phyloP scores from a whole-genome alignment of 1,140 invertebrate genomes.

The Pristionchus pacificus region DNA sequence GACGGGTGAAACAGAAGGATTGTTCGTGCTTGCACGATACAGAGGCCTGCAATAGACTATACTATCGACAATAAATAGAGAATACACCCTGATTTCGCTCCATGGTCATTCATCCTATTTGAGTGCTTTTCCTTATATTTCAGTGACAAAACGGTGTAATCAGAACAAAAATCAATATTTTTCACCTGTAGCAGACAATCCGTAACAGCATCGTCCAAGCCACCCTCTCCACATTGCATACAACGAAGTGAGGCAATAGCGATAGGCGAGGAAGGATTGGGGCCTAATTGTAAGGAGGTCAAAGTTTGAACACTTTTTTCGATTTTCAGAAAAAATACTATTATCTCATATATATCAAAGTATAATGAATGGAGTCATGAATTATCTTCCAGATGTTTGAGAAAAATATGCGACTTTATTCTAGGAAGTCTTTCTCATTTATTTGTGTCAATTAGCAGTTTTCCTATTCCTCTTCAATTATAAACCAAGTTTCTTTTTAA shows the following conservation, averaged over 20 bases:
- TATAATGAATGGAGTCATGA: too few relatives aligned
- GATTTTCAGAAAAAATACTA: neutral
- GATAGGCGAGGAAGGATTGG: constrained; percentile 1
- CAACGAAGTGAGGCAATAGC: constrained; percentile 24
- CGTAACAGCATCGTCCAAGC: constrained; percentile 12
- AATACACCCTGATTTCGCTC: too few relatives aligned
- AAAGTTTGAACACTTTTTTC: constrained; percentile 4
- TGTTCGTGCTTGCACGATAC: constrained; percentile 38
- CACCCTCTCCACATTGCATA: constrained; percentile 26
- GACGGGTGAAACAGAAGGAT: constrained; percentile 43
- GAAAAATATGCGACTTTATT: too few relatives aligned
- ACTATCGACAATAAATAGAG: too few relatives aligned
- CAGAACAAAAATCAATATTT: too few relatives aligned
- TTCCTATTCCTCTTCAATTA: too few relatives aligned
- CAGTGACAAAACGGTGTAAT: constrained; percentile 10
- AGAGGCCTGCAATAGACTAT: constrained; percentile 5
- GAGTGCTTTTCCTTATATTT: neutral
- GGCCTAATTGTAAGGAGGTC: neutral
- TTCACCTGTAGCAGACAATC: constrained; percentile 19
- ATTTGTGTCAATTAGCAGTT: too few relatives aligned
- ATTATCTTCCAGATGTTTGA: too few relatives aligned
- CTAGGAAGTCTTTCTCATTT: too few relatives aligned
- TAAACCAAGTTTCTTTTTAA: too few relatives aligned
- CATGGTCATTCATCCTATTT: too few relatives aligned
- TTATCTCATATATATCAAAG: too few relatives aligned